Percentiles rank a stretch among this genome's conserved stretches.
phyloP scores from a whole-genome alignment of 2,113 vertebrate genomes.

The Halcyon senegalensis region DNA sequence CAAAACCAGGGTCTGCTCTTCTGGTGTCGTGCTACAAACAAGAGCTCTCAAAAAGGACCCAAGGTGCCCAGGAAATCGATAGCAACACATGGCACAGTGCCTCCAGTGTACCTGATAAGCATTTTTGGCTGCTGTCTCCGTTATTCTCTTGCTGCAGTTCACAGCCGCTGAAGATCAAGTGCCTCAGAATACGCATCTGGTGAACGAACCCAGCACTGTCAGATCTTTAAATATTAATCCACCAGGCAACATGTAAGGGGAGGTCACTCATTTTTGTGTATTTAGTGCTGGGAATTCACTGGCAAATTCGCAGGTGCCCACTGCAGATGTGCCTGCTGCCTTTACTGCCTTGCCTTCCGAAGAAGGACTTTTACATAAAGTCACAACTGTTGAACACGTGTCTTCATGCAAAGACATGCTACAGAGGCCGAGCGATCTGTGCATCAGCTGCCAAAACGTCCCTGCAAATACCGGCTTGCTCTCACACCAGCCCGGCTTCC shows the following conservation, averaged over 20 bases:
- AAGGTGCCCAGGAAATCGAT: not conserved
- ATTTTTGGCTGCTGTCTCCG: accelerated
- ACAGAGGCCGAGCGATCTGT: accelerated
- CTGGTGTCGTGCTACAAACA: not conserved
- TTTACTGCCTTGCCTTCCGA: not conserved
- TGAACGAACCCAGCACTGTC: not conserved
- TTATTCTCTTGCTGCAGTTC: not conserved
- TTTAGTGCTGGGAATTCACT: not conserved
- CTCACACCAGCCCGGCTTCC: not conserved
- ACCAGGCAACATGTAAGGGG: not conserved
- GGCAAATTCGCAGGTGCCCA: accelerated
- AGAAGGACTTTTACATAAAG: not conserved
- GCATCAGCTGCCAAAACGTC: accelerated
- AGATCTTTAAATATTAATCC: not conserved
- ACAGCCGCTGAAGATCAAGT: not conserved
- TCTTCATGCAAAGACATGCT: accelerated
- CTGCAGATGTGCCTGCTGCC: accelerated
- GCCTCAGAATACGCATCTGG: not conserved
- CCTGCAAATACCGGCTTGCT: not conserved
- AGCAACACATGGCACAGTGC: not conserved
- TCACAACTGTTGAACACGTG: accelerated
- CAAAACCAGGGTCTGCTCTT: not conserved
- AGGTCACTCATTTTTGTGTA: not conserved
- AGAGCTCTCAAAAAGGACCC: not conserved
- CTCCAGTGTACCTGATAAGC: too few relatives aligned